A percentile compares a stretch with the other conserved stretches of the same genome.
Conservation (phyloP, 1,140 invertebrate genomes). For the Reticulitermes speratus region DNA sequence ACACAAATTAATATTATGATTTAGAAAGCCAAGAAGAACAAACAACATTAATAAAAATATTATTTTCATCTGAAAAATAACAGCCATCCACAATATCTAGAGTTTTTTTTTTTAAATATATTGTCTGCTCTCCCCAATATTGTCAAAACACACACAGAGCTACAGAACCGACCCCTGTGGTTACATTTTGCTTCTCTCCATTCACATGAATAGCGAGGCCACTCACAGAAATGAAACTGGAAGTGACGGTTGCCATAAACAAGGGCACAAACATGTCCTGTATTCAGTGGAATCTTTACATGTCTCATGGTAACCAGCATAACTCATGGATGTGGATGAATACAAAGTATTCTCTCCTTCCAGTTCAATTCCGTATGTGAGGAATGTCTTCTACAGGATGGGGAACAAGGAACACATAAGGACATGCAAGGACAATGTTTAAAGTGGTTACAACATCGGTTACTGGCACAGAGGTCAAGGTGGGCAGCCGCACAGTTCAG, state of each 20-base stretch:
- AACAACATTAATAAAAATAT: constrained; percentile 33
- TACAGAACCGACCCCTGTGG: neutral
- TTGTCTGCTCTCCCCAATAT: constrained; percentile 33
- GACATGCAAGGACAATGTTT: neutral
- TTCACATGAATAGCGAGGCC: neutral
- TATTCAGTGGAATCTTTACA: neutral
- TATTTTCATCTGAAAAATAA: constrained; percentile 33
- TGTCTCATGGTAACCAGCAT: neutral
- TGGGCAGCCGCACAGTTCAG: neutral
- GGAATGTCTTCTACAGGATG: neutral
- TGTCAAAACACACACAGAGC: constrained; percentile 31
- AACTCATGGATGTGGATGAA: neutral
- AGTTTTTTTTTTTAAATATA: constrained; percentile 31
- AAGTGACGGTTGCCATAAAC: neutral
- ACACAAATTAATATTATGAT: neutral
- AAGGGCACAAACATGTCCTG: neutral
- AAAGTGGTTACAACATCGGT: neutral
- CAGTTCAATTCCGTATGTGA: neutral
- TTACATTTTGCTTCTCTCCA: neutral
- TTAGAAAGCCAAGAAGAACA: constrained; percentile 20
- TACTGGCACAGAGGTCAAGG: neutral
- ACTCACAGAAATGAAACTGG: neutral
- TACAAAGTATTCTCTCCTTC: neutral
- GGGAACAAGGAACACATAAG: neutral
- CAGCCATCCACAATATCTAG: constrained; percentile 29